Conservation (phyloP, 1,140 invertebrate species). For the Eurosta solidaginis region DNA sequence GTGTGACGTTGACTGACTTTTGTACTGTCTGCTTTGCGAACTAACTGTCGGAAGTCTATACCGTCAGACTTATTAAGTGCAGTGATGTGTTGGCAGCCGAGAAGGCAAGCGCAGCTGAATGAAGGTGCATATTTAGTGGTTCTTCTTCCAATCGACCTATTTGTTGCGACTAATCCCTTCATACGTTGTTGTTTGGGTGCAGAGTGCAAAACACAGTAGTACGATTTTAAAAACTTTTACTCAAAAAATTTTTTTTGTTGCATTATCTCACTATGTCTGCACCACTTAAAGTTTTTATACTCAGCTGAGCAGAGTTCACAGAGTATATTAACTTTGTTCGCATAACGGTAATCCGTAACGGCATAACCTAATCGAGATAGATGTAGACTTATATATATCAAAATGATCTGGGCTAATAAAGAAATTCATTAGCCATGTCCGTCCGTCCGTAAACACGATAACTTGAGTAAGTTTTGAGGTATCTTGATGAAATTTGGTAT, state of each 20-base stretch:
- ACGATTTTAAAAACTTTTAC: background rate
- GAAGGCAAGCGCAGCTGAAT: background rate
- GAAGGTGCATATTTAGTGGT: background rate
- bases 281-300: conserved; percentile 8
- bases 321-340: too few species aligned
- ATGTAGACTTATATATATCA: too few species aligned
- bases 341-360: too few species aligned
- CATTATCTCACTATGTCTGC: background rate
- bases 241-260: background rate
- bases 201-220: background rate
- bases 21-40: background rate
- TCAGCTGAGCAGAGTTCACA: too few species aligned
- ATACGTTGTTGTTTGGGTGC: background rate
- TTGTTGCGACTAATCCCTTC: conserved; percentile 12
- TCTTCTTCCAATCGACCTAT: conserved; percentile 20
- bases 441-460: too few species aligned
- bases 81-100: background rate
- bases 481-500: too few species aligned
- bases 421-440: too few species aligned
- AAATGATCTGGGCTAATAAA: too few species aligned
- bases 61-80: background rate
- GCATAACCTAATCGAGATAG: too few species aligned
- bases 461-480: too few species aligned
- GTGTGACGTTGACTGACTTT: background rate
- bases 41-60: background rate